Evolutionary conservation across 1,140 invertebrate genomes (phyloP).

Genomic region (Odontomachus brunneus): DNA sequence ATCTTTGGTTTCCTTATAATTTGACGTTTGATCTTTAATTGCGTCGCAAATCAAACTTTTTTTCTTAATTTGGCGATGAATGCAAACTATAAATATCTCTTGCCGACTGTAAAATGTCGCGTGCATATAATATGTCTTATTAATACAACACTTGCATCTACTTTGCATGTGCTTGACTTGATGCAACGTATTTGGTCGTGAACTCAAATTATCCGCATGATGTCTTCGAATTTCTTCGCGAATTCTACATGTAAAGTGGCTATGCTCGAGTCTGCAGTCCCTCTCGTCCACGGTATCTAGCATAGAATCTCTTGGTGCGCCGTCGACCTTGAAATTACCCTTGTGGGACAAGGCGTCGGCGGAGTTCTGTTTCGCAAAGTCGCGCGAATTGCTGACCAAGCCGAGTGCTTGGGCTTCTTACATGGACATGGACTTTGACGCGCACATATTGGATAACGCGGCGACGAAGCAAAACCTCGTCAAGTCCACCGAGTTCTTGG

Average conservation of each 20-base stretch:
- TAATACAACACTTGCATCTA: neutral
- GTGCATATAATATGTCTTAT: conserved; percentile 24
- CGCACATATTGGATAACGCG: conserved; percentile 77
- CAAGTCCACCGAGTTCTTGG: conserved; percentile 81
- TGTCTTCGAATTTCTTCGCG: neutral
- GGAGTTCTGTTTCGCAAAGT: conserved; percentile 91
- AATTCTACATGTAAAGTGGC: conserved; percentile 78
- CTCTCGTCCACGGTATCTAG: conserved; percentile 84
- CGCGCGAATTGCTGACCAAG: conserved; percentile 88
- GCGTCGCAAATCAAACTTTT: conserved; percentile 28
- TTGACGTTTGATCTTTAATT: conserved; percentile 37
- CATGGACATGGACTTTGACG: conserved; percentile 81
- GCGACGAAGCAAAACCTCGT: conserved; percentile 79
- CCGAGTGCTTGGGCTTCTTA: conserved; percentile 85
- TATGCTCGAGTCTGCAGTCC: conserved; percentile 87
- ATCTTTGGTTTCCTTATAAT: conserved; percentile 49
- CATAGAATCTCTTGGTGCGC: conserved; percentile 85
- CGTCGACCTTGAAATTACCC: conserved; percentile 87
- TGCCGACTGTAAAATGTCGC: neutral
- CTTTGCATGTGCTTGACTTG: conserved; percentile 25
- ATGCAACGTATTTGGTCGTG: neutral
- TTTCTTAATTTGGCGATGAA: conserved; percentile 27
- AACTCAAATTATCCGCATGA: conserved; percentile 21
- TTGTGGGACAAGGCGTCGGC: conserved; percentile 91
- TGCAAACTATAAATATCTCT: conserved; percentile 11